Evolutionary conservation across 1,140 invertebrate genomes (phyloP).

Genomic region (Drosophila ironensis): DNA sequence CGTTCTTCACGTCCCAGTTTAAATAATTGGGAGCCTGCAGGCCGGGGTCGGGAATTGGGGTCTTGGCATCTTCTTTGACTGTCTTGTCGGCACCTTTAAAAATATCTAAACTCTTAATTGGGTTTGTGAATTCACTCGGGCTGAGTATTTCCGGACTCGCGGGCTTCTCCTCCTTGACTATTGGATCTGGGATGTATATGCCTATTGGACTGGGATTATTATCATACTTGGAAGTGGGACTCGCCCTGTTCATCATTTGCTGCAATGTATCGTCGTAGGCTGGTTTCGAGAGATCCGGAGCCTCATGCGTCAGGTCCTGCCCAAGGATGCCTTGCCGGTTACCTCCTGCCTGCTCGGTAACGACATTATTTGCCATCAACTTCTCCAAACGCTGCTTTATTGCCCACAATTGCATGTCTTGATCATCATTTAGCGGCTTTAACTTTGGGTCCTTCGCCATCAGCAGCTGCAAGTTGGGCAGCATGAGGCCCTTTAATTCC

Average conservation of each 20-base stretch:
- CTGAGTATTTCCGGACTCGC: too few relatives aligned
- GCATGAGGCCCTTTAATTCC: neutral
- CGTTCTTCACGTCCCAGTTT: conserved; percentile 41
- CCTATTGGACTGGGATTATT: too few relatives aligned
- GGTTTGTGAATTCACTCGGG: too few relatives aligned
- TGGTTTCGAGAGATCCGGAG: neutral
- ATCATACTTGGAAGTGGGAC: neutral
- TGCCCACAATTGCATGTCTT: neutral
- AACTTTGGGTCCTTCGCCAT: neutral
- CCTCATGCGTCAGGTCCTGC: too few relatives aligned
- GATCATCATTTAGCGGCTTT: neutral
- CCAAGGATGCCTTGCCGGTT: too few relatives aligned
- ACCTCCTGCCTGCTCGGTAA: too few relatives aligned
- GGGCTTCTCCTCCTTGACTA: too few relatives aligned
- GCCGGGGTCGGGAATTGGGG: too few relatives aligned
- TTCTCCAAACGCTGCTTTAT: conserved; percentile 8
- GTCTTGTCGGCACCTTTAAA: neutral
- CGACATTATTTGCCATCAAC: neutral
- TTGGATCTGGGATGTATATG: too few relatives aligned
- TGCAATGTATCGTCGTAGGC: conserved; percentile 19
- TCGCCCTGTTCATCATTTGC: conserved; percentile 34
- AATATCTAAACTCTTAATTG: too few relatives aligned
- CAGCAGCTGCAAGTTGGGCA: conserved; percentile 11
- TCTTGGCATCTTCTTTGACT: neutral
- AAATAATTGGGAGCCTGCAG: conserved; percentile 41